Conservation (phyloP, 2,113 vertebrate genomes). For the Athene noctua region DNA sequence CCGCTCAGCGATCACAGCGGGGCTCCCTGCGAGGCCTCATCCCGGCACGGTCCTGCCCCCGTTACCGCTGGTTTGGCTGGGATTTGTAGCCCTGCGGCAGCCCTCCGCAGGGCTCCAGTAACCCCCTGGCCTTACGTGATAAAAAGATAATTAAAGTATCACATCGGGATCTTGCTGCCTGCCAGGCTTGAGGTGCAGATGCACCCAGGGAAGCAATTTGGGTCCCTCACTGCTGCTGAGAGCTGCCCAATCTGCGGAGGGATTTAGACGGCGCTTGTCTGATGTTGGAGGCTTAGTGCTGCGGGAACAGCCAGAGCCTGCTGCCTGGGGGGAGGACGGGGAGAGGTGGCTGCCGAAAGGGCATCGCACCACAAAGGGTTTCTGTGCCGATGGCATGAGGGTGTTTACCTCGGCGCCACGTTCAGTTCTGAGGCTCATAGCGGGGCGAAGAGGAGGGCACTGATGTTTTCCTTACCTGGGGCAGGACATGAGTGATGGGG, state of each 20-base stretch:
- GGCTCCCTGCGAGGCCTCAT: background rate
- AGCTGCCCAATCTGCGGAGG: background rate
- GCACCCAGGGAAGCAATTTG: background rate
- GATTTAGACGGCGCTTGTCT: background rate
- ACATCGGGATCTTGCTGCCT: background rate
- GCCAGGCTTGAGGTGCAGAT: background rate
- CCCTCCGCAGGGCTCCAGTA: background rate
- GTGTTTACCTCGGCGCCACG: background rate
- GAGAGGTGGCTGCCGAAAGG: background rate
- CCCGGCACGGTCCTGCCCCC: rapidly evolving
- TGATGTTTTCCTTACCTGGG: background rate
- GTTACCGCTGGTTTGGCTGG: background rate
- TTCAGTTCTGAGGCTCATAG: background rate
- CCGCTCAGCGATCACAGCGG: rapidly evolving
- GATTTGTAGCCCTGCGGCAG: background rate
- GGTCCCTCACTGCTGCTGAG: background rate
- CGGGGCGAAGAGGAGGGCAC: background rate
- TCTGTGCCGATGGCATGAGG: background rate
- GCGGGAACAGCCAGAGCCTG: background rate
- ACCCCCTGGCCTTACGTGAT: background rate
- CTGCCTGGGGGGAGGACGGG: background rate
- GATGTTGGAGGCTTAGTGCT: background rate
- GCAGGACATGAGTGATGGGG: background rate
- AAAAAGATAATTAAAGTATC: background rate
- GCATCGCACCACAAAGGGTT: background rate